These are phyloP conservation scores for Allacma fusca DNA, from an alignment of 2,888 invertebrate species.

Conservation along the genomic window DNA sequence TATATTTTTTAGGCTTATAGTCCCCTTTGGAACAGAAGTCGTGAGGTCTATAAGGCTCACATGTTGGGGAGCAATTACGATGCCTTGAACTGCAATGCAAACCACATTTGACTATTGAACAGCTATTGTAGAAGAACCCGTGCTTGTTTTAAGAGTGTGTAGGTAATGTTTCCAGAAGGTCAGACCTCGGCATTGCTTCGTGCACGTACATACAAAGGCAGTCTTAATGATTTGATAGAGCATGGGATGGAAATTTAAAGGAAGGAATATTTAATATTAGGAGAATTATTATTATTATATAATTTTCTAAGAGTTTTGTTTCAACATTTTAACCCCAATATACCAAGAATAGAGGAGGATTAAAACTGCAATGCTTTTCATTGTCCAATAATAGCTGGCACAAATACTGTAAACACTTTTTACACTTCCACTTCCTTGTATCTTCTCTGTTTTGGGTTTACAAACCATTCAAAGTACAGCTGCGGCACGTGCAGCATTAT, in stretches of 20 bases:
- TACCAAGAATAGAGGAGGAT: background rate
- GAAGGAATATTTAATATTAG: no score
- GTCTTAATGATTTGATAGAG: no score
- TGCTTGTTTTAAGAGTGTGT: background rate
- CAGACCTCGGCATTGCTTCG: constrained; percentile 5
- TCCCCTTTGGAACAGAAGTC: no score
- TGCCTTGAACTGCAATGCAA: constrained; percentile 9
- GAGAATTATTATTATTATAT: no score
- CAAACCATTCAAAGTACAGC: background rate
- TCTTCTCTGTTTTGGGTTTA: background rate
- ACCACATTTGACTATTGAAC: background rate
- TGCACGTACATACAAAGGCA: background rate
- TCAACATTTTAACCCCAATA: no score
- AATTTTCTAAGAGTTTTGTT: no score
- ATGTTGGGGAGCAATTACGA: background rate
- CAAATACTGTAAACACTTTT: constrained; percentile 14
- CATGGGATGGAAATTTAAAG: no score
- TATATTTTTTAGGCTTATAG: no score
- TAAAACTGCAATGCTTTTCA: background rate
- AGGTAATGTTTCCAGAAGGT: background rate
- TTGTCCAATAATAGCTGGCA: constrained; percentile 5
- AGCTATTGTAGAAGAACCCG: background rate
- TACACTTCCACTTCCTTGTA: background rate
- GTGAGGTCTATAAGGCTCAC: no score
- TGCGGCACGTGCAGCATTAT: background rate